Conservation (phyloP, 2,888 invertebrate species). For the Polyommatus icarus region DNA sequence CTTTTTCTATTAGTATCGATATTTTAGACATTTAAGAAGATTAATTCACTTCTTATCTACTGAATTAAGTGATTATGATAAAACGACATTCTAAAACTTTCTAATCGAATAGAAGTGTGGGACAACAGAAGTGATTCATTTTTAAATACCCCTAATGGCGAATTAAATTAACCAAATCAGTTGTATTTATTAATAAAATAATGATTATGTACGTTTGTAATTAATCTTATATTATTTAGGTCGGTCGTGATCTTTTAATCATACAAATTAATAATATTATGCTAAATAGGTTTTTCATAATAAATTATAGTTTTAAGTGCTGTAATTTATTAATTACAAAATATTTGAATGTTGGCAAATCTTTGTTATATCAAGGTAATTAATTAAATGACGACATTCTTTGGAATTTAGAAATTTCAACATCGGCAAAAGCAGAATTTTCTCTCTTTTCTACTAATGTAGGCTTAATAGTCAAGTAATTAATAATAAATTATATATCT, state of each 20-base stretch:
- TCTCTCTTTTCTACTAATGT: not conserved
- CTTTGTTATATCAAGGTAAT: not conserved
- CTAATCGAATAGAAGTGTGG: not conserved
- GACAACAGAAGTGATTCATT: not conserved
- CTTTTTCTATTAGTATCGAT: not conserved
- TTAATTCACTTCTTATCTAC: not conserved
- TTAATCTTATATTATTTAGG: not conserved
- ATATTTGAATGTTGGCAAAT: slow-evolving; percentile 4
- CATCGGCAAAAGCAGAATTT: not conserved
- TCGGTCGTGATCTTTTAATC: not conserved
- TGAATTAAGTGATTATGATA: not conserved
- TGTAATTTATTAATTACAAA: slow-evolving; percentile 2
- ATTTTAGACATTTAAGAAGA: not conserved
- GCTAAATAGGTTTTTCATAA: not conserved
- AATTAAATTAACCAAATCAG: not conserved
- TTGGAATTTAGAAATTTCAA: slow-evolving; percentile 2
- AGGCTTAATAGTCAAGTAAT: too few relatives aligned
- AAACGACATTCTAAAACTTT: slow-evolving; percentile 18
- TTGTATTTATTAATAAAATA: slow-evolving; percentile 5
- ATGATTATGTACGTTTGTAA: not conserved
- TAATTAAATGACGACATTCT: not conserved
- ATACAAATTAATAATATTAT: not conserved
- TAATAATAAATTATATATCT: too few relatives aligned
- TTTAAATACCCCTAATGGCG: not conserved
- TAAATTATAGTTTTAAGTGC: not conserved